These are phyloP conservation scores for Alloscopus bannaensis DNA, from an alignment of 2,888 invertebrate species.

Conservation along the genomic window DNA sequence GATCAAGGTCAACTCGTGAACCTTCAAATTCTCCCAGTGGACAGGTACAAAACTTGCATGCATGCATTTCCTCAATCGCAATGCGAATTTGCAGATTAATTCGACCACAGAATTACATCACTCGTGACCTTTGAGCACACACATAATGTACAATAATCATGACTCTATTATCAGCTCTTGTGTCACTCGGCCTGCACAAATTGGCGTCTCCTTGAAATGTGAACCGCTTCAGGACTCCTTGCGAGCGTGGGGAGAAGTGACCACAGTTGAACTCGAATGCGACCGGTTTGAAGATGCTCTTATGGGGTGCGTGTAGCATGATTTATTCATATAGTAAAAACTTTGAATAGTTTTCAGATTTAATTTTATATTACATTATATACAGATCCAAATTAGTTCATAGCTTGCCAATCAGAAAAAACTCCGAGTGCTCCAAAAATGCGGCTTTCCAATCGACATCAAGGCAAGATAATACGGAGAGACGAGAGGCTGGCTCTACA, in stretches of 20 bases:
- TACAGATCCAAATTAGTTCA: neutral
- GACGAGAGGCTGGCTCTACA: too few relatives aligned
- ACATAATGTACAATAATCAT: too few relatives aligned
- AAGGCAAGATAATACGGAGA: neutral
- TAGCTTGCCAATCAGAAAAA: neutral
- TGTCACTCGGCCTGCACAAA: slow-evolving; percentile 35
- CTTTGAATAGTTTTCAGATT: neutral
- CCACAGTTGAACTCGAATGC: slow-evolving; percentile 31
- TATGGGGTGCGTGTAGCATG: neutral
- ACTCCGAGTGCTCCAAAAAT: neutral
- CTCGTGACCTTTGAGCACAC: too few relatives aligned
- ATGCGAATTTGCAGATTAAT: slow-evolving; percentile 13
- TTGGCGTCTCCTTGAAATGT: slow-evolving; percentile 43
- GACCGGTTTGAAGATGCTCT: neutral
- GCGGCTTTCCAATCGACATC: neutral
- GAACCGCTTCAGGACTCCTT: slow-evolving; percentile 44
- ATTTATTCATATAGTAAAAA: neutral
- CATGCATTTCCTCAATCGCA: slow-evolving; percentile 1
- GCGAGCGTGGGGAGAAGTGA: slow-evolving; percentile 55
- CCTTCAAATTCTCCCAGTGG: slow-evolving; percentile 58
- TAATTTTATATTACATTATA: neutral
- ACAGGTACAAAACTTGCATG: slow-evolving; percentile 51
- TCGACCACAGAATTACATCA: too few relatives aligned
- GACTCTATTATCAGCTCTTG: too few relatives aligned
- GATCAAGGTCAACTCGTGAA: slow-evolving; percentile 64